Conservation (phyloP, 2,888 invertebrate genomes). For the Camptogramma bilineatum region DNA sequence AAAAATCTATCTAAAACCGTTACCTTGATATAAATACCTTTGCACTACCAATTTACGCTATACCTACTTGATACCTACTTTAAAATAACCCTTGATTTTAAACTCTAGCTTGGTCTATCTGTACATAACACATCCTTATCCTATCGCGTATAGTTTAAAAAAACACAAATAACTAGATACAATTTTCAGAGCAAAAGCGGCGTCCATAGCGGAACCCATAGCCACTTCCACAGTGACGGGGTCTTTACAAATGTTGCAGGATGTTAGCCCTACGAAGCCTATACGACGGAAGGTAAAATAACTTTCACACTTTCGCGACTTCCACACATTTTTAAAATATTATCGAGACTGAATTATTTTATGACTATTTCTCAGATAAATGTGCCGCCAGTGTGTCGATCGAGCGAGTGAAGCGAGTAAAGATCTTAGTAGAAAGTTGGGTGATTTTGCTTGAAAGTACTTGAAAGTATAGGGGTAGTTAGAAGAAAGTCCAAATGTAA, state of each 20-base stretch:
- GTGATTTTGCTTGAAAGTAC: too few relatives aligned
- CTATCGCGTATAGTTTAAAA: background rate
- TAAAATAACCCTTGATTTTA: background rate
- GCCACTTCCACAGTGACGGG: constrained; percentile 69
- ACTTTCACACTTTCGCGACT: background rate
- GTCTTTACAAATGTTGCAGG: constrained; percentile 72
- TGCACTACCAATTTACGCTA: background rate
- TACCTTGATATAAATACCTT: background rate
- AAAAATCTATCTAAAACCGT: background rate
- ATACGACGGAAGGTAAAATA: constrained; percentile 71
- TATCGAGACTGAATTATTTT: too few relatives aligned
- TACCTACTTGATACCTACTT: background rate
- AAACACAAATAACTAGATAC: background rate
- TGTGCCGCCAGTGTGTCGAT: too few relatives aligned
- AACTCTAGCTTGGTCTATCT: background rate
- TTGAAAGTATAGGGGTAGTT: too few relatives aligned
- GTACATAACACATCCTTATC: background rate
- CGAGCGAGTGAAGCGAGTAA: too few relatives aligned
- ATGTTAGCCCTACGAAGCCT: constrained; percentile 79
- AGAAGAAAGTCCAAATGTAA: too few relatives aligned
- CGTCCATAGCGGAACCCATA: constrained; percentile 71
- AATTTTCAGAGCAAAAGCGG: constrained; percentile 73
- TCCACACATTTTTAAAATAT: too few relatives aligned
- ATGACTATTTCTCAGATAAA: too few relatives aligned
- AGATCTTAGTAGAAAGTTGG: too few relatives aligned